Percentiles rank a stretch among this genome's conserved stretches.
These are phyloP conservation scores for Falco columbarius DNA, from an alignment of 2,797 vertebrate species.

Conservation along the genomic window DNA sequence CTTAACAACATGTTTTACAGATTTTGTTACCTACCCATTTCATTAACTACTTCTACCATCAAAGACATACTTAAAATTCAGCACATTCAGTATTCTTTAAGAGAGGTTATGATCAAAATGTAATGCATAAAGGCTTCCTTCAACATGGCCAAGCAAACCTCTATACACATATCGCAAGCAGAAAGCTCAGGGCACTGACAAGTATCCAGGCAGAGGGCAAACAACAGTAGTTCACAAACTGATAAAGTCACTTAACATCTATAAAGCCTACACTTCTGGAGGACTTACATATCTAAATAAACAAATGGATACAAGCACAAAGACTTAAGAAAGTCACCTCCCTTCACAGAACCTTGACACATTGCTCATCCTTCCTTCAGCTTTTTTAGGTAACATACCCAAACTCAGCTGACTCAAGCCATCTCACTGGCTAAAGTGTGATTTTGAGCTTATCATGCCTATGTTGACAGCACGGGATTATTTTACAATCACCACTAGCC, in stretches of 20 bases:
- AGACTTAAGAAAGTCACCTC: neutral
- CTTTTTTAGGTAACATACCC: neutral
- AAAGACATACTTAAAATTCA: neutral
- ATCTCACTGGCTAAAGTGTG: neutral
- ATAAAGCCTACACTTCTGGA: neutral
- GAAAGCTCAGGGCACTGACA: neutral
- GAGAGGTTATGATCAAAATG: neutral
- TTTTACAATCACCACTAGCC: neutral
- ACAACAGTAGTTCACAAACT: neutral
- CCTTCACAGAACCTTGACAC: neutral
- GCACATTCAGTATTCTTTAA: neutral
- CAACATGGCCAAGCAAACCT: neutral
- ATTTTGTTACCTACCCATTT: neutral
- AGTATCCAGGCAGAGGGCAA: neutral
- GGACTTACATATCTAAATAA: neutral
- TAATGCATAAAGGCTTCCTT: neutral
- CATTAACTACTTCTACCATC: neutral
- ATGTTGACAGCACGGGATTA: neutral
- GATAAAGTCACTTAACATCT: neutral
- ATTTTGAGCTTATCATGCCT: neutral
- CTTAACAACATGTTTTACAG: neutral
- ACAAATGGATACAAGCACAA: neutral
- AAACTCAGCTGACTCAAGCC: neutral
- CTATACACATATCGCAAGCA: neutral
- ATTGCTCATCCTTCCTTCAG: neutral